Conservation (phyloP, 1,140 invertebrate genomes). For the Neodiprion lecontei region DNA sequence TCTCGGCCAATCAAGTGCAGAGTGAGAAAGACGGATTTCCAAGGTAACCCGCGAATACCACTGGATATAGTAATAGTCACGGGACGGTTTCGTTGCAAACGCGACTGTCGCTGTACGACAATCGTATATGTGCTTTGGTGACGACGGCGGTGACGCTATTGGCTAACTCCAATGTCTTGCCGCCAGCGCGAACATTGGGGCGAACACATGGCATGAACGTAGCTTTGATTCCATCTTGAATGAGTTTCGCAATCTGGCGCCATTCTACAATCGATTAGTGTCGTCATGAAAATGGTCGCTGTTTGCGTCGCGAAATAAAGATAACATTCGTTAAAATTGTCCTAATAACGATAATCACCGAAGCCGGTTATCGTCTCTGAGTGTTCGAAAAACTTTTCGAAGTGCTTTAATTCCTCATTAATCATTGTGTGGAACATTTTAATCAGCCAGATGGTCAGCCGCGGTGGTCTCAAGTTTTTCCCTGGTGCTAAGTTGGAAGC, state of each 20-base stretch:
- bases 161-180: not conserved
- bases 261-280: slow-evolving; percentile 3
- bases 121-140: no score
- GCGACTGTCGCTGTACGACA: no score
- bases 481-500: slow-evolving; percentile 74
- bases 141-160: no score
- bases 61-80: no score
- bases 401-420: not conserved
- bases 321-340: not conserved
- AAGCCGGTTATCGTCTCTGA: slow-evolving; percentile 1
- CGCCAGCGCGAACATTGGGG: not conserved
- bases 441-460: slow-evolving; percentile 34
- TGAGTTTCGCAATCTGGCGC: slow-evolving; percentile 1
- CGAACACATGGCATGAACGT: not conserved
- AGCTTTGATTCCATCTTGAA: not conserved
- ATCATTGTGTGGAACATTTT: not conserved
- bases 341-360: not conserved
- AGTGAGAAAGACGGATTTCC: no score
- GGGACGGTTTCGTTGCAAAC: no score
- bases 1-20: no score
- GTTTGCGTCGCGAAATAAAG: slow-evolving; percentile 7
- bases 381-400: not conserved
- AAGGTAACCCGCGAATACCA: no score
- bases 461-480: slow-evolving; percentile 56
- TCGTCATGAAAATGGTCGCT: slow-evolving; percentile 7